Evolutionary conservation across 2,888 invertebrate genomes (phyloP), one percentile per base, ranked within the genome.

Genomic region (Pseudoips prasinana): DNA sequence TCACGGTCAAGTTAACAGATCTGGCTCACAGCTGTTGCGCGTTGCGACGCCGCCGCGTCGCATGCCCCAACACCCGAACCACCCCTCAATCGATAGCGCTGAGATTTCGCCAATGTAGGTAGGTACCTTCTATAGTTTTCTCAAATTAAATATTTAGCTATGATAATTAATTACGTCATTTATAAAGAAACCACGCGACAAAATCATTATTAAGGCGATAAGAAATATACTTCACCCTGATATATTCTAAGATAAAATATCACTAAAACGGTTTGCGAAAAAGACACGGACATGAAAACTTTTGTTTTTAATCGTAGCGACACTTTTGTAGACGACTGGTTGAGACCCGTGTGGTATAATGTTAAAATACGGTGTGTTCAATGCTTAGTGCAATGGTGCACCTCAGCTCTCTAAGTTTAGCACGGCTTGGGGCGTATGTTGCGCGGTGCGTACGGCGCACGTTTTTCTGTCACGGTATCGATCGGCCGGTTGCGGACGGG

Each of bases 1-100:
- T 86, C 86, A 88, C 87, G 82, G 83, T 84, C 74, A 85, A 83
- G 77, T 77, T 79, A 80, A 78, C 57, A 68, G 75, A 78, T 73
- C 73, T 72, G 72, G 73, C 64, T 68, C 75, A 74, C 85, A 84
- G 85, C 79, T 82, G 84, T 78, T 81, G 81, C 74, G 73, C 69
- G 73, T 55, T 63, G 73, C 67, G 73, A 70, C 72, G 75, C 45
- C 63, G 66, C 44, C 63, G 68, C 71, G 68, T 55, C 72, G 65
- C 63, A 55, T 43, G 41, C 62, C 63, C 64, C 56, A 24, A 59
- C 64, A 67, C 66, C 64, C 64, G 64, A 68, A 64, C 68, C 72
- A 68, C 65, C 77, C 71, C 72, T n/a, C 68, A 70, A 80, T 80
- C 77, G 71, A 82, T 79, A 67, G 48, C 61, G 58, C 55, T 46